Base-by-base conservation (phyloP, 2,888 invertebrate genomes). In the Lypha dubia region DNA sequence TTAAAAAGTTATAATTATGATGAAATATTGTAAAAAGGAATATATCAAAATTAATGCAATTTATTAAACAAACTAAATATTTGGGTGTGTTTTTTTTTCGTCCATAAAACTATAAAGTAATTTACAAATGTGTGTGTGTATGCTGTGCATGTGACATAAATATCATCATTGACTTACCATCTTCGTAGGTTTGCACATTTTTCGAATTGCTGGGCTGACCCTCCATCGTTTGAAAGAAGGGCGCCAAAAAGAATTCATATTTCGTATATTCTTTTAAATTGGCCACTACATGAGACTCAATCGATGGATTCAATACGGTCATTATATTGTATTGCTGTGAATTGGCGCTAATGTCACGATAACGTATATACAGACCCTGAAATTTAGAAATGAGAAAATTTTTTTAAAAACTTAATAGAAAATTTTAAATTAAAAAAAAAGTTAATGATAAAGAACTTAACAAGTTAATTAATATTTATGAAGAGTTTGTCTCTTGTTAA, bases 141-240 rank as follows among this genome's bases (percentile, higher is more conserved):
- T 24, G n/a, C n/a, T n/a, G n/a, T 22, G 41, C 15, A 41, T 41
- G 41, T 41, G 41, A 15, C 15, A 20, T 49, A 17, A 20, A 20
- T 49, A 8, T 20, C 7, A 49, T 53, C 3, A 56, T 9, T 58
- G 11, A 2, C 93, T 93, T 90, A 94, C 94, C 94, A 91, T 98
- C 98, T 93, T 98, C 98, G 84, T 96, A 94, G 7, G 98, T 98
- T 87, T 95, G 95, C 56, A 96, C 96, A 63, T 95, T 94, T 91
- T 96, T 95, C 46, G 97, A 96, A 93, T 98, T 99, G 82, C 98
- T 98, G 58, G 98, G 98, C 90, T 97, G 96, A 6, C 98, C 98
- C 91, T 98, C 96, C 44, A 97, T 94, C n/a, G 94, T 95, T 88
- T 95, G 95, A 92, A 95, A 96, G 92, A 96, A 98, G 1, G 97